Evolutionary conservation across 2,797 vertebrate genomes (phyloP), one percentile per base, ranked within the genome.

Genomic region (Sebastes variabilis): DNA sequence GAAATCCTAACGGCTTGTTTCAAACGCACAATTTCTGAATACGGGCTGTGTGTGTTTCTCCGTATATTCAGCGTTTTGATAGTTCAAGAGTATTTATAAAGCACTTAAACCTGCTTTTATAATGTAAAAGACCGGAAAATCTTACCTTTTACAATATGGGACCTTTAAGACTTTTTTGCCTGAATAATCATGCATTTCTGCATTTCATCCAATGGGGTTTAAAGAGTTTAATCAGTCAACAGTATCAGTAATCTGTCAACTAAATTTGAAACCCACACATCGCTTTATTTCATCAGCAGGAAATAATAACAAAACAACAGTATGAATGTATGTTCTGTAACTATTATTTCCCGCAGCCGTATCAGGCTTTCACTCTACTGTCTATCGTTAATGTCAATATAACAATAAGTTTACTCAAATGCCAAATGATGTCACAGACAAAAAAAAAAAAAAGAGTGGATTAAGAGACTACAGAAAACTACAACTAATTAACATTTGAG

Each of bases 401-500:
- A 25, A 42, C 12, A 67, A 22, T 14, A 30, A 3, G n/a, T 30
- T 36, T 20, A 10, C 14, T 38, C 13, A 38, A 14, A 38, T 38
- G 36, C 36, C 36, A 38, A 38, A 0, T 38, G 36, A 38, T 38
- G 36, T 38, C 36, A 38, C 13, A 38, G 36, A 14, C 36, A 14
- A 11, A 61, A 76, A 12, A 16, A 16, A 72, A 67, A 76, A 12
- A 27, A 29, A 4, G 13, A 66, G 46, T 12, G 24, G 20, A 55
- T 29, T 49, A 13, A 68, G 9, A 76, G 5, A n/a, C 56, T 5
- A 56, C 42, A 55, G 64, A 24, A 34, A 87, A 73, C 60, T 68
- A 79, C 36, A 38, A 58, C 34, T 16, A 72, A 86, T 80, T 38
- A 79, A 61, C 55, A 68, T 62, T 36, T 22, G 16, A 77, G 58